These are phyloP conservation scores for Centropus bengalensis DNA, from an alignment of 2,113 vertebrate genomes.

Conservation along the genomic window DNA sequence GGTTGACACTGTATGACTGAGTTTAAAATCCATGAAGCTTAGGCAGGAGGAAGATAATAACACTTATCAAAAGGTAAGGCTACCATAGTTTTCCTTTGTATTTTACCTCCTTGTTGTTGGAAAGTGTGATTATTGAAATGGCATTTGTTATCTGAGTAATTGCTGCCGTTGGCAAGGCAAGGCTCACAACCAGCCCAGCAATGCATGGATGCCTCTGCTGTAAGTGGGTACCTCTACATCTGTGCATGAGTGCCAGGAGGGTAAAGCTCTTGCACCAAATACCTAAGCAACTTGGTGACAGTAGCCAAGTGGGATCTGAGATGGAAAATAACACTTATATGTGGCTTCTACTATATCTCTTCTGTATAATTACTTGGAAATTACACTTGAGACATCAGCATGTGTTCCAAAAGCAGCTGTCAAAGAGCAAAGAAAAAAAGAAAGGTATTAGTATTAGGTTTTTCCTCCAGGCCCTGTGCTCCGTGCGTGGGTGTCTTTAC, in stretches of 20 bases:
- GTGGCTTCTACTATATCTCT: neutral
- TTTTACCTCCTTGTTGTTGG: neutral
- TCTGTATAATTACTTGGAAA: neutral
- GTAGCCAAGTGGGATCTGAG: neutral
- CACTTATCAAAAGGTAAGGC: neutral
- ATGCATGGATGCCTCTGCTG: too few species aligned
- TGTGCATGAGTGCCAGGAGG: fast-evolving
- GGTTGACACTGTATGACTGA: neutral
- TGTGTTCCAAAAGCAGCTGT: neutral
- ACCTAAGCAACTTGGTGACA: fast-evolving
- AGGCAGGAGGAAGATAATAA: neutral
- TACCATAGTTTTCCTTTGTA: neutral
- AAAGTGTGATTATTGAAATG: neutral
- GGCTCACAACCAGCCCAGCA: too few species aligned
- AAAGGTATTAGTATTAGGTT: neutral
- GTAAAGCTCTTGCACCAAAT: neutral
- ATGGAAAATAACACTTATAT: neutral
- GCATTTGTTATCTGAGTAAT: neutral
- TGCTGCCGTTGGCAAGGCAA: neutral
- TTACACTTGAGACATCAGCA: neutral
- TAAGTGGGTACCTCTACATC: too few species aligned
- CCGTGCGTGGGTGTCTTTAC: neutral
- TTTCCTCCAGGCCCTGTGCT: neutral
- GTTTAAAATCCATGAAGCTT: neutral
- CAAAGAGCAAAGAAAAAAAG: neutral